Conservation (phyloP, 1,140 invertebrate genomes). For the Diabrotica virgifera region DNA sequence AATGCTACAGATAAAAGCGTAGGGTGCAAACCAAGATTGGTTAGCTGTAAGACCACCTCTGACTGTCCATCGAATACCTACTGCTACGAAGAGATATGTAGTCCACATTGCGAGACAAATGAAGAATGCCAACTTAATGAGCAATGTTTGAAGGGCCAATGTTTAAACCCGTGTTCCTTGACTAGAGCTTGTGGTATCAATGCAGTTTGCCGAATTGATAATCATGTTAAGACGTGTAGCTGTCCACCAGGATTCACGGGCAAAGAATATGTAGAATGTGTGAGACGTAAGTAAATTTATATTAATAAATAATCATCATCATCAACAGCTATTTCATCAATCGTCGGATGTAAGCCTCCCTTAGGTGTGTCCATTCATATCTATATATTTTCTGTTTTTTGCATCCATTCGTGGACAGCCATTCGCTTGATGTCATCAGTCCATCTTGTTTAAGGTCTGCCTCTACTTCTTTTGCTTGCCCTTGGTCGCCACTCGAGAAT, state of each 20-base stretch:
- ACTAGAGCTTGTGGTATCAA: slow-evolving; percentile 83
- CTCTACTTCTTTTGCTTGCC: no score
- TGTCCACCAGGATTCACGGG: slow-evolving; percentile 85
- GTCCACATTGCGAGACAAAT: slow-evolving; percentile 75
- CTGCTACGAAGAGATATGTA: slow-evolving; percentile 77
- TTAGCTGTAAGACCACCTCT: slow-evolving; percentile 63
- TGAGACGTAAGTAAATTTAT: slow-evolving; percentile 63
- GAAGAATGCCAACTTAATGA: slow-evolving; percentile 76
- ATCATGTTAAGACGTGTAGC: slow-evolving; percentile 75
- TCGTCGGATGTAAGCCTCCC: no score
- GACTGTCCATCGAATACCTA: slow-evolving; percentile 78
- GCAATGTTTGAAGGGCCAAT: slow-evolving; percentile 78
- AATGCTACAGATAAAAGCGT: slow-evolving; percentile 64
- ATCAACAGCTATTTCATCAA: no score
- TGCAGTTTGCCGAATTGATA: slow-evolving; percentile 72
- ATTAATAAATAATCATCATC: no score
- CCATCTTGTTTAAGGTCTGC: no score
- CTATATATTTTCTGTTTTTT: no score
- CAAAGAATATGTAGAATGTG: slow-evolving; percentile 78
- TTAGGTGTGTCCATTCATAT: no score
- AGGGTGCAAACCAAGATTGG: slow-evolving; percentile 75
- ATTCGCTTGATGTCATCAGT: no score
- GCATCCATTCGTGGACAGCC: no score
- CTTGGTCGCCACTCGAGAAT: no score
- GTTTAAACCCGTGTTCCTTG: slow-evolving; percentile 77